Conservation (phyloP, 2,888 invertebrate species). For the Xestia rhomboidea region DNA sequence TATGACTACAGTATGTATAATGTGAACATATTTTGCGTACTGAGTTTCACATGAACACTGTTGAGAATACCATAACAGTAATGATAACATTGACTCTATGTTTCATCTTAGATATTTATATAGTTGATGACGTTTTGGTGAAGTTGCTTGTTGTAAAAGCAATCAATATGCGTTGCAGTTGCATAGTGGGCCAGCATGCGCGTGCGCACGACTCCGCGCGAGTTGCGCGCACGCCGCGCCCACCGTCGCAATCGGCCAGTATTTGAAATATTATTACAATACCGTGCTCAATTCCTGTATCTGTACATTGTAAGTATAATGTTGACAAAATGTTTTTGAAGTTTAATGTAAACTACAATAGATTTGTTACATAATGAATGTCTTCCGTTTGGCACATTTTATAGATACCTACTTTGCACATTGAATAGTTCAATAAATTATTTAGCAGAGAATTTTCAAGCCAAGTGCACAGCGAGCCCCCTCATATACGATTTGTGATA, state of each 20-base stretch:
- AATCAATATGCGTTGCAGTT: slow-evolving; percentile 69
- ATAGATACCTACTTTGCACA: slow-evolving; percentile 87
- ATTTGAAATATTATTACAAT: slow-evolving; percentile 83
- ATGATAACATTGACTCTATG: slow-evolving; percentile 13
- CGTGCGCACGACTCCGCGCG: slow-evolving; percentile 13
- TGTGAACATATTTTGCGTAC: slow-evolving; percentile 38
- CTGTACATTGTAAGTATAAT: slow-evolving; percentile 88
- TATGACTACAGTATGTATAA: slow-evolving; percentile 6
- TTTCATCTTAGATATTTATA: slow-evolving; percentile 10
- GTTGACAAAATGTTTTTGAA: slow-evolving; percentile 86
- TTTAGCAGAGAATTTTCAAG: slow-evolving; percentile 73
- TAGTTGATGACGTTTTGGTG: slow-evolving; percentile 17
- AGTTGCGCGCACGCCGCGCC: slow-evolving; percentile 48
- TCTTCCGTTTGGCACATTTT: slow-evolving; percentile 91
- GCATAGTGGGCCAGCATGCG: slow-evolving; percentile 40
- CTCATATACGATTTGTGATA: slow-evolving; percentile 88
- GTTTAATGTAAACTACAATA: slow-evolving; percentile 92
- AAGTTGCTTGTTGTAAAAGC: slow-evolving; percentile 35
- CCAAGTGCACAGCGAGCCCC: slow-evolving; percentile 89
- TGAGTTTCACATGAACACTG: slow-evolving; percentile 42
- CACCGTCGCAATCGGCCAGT: slow-evolving; percentile 75
- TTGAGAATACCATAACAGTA: slow-evolving; percentile 46
- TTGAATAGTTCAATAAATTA: slow-evolving; percentile 75
- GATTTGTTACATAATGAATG: slow-evolving; percentile 96
- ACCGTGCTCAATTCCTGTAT: slow-evolving; percentile 90